Base-by-base conservation (phyloP, 2,113 vertebrate genomes). In the Dasyornis broadbenti region DNA sequence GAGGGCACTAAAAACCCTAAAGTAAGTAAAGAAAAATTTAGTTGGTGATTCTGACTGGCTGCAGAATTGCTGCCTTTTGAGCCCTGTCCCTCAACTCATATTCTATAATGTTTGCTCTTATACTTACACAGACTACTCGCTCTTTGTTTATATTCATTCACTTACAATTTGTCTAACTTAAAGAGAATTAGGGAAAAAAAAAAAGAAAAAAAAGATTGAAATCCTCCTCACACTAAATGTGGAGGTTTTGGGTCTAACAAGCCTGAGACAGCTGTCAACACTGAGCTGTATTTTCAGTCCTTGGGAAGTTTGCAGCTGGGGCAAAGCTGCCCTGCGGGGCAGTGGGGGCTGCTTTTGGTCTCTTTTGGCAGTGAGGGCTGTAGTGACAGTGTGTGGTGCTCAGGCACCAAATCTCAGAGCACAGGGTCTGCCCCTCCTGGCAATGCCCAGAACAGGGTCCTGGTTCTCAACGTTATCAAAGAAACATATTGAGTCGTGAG, bases 1-100 rank as follows among this genome's bases (percentile, higher is more conserved):
- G 90, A 96, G 93, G 94, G 69, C 88, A 96, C 83, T 93, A 92
- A 96, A 97, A 93, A 21, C 39, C 70, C 54, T 70, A 22, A 80
- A 95, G 44, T 73, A 92, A 91, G 65, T 90, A 89, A 92, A 86
- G 92, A 95, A 95, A 88, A 93, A 94, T 56, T 63, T 50, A 86
- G 64, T 50, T 78, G 52, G 45, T 88, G 56, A 88, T 94, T 91
- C 69, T 90, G 82, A 78, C 87, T 84, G 90, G 52, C 76, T 96
- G 56, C 30, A 80, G 78, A 93, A 95, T 47, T 81, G 82, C 50
- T 2, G 33, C 47, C 82, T 96, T 92, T 94, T 66, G 52, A 90
- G 71, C 28, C 47, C 49, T 64, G 80, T 89, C 68, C 68, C 85
- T 93, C 56, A 81, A 76, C 68, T 94, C 72, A 71, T 95, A 88